phyloP scores from a whole-genome alignment of 2,113 vertebrate species.

The Oreochromis tanganicae region DNA sequence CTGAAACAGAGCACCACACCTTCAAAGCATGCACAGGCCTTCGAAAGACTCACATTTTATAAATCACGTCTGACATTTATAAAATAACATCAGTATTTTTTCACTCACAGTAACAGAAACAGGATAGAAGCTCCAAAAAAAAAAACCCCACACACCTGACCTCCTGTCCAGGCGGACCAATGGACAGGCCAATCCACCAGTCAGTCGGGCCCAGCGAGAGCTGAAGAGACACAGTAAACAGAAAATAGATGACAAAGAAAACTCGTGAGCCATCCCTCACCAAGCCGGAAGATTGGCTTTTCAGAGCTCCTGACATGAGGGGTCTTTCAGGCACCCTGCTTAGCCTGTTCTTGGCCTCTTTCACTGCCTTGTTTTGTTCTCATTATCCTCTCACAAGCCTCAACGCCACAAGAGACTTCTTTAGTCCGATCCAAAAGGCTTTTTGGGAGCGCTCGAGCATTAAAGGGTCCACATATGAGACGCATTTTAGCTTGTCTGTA shows the following conservation, averaged over 20 bases:
- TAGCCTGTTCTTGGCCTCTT: background rate
- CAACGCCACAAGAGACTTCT: constrained; percentile 15
- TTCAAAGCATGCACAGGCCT: background rate
- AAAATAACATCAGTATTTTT: background rate
- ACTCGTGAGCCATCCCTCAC: background rate
- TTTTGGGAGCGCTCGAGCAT: constrained; percentile 4
- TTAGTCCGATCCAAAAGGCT: background rate
- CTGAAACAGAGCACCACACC: background rate
- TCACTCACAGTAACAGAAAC: background rate
- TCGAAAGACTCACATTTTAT: background rate
- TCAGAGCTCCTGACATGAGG: background rate
- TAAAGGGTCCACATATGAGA: constrained; percentile 3
- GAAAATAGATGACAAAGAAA: background rate
- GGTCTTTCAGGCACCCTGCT: constrained; percentile 16
- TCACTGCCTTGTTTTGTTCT: constrained; percentile 23
- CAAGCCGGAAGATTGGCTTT: background rate
- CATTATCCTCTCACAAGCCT: constrained; percentile 23
- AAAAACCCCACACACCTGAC: constrained; percentile 72
- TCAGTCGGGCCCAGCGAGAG: constrained; percentile 69
- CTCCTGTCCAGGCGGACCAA: constrained; percentile 61
- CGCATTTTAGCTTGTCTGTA: background rate
- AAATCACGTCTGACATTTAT: background rate
- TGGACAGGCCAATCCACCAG: constrained; percentile 87
- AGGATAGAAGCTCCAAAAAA: background rate
- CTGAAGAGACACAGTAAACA: constrained; percentile 51